A percentile compares a stretch with the other conserved stretches of the same genome.
Conservation (phyloP, 2,888 invertebrate genomes). For the Aspidiotus destructor region DNA sequence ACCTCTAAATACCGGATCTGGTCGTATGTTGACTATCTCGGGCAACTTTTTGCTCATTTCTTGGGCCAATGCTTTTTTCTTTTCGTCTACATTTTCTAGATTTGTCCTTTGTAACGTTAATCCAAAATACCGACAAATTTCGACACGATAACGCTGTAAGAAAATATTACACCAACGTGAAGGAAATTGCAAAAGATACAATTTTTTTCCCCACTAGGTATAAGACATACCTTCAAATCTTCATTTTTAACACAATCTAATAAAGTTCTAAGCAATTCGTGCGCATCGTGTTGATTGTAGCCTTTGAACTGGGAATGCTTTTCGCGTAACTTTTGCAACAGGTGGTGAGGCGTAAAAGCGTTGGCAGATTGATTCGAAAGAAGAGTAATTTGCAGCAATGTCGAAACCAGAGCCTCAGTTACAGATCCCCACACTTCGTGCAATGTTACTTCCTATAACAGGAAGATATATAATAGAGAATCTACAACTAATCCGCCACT, state of each 20-base stretch:
- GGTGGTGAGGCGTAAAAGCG: conserved; percentile 38
- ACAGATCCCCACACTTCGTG: conserved; percentile 56
- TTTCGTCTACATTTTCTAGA: conserved; percentile 65
- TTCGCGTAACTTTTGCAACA: conserved; percentile 37
- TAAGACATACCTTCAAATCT: conserved; percentile 45
- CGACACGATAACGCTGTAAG: conserved; percentile 53
- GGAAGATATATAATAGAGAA: conserved; percentile 45
- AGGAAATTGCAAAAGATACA: not conserved
- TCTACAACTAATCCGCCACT: conserved; percentile 6
- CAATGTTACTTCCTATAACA: conserved; percentile 50
- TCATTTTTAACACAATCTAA: conserved; percentile 75
- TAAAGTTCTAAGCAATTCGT: conserved; percentile 82
- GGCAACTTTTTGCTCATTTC: conserved; percentile 73
- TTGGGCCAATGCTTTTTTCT: conserved; percentile 65
- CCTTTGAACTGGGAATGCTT: conserved; percentile 71
- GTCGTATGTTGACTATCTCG: conserved; percentile 58
- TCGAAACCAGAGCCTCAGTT: conserved; percentile 57
- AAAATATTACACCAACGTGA: conserved; percentile 25
- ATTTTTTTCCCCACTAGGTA: not conserved
- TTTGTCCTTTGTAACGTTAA: conserved; percentile 58
- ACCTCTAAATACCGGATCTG: conserved; percentile 90
- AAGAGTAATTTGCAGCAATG: conserved; percentile 56
- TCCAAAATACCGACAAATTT: conserved; percentile 49
- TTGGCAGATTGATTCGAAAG: conserved; percentile 56
- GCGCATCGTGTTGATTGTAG: conserved; percentile 93